Evolutionary conservation across 2,888 invertebrate species (phyloP).

Genomic region (Drosophila fungiperda): DNA sequence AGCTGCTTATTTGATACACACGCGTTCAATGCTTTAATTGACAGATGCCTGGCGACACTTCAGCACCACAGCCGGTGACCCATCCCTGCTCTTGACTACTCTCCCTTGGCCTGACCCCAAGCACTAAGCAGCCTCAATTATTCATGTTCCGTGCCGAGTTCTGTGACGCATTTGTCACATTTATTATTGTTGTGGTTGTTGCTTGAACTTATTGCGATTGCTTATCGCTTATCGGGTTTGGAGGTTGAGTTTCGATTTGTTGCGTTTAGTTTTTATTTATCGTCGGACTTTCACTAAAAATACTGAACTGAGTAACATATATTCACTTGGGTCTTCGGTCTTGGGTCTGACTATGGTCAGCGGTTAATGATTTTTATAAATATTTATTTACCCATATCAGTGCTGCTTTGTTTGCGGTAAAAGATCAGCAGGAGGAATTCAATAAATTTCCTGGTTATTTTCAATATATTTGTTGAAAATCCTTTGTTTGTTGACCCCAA

Average conservation of each 20-base stretch:
- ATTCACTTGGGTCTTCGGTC: background rate
- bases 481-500: background rate
- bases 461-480: constrained; percentile 34
- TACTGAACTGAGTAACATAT: constrained; percentile 24
- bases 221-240: constrained; percentile 55
- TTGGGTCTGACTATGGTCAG: background rate
- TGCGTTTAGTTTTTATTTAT: constrained; percentile 30
- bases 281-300: constrained; percentile 25
- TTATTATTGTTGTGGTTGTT: constrained; percentile 10
- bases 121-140: constrained; percentile 56
- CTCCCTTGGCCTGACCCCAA: constrained; percentile 9
- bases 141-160: constrained; percentile 52
- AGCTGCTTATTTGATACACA: constrained; percentile 9
- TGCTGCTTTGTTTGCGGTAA: background rate
- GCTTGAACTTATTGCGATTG: constrained; percentile 45
- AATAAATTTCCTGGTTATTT: constrained; percentile 8
- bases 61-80: background rate
- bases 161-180: constrained; percentile 49
- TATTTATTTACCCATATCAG: constrained; percentile 45
- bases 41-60: constrained; percentile 44
- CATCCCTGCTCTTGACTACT: background rate
- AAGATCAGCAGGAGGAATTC: constrained; percentile 13
- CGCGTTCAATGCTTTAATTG: constrained; percentile 36
- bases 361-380: constrained; percentile 15
- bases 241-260: constrained; percentile 58